Percentiles rank a stretch among this genome's conserved stretches.
Conservation (phyloP, 2,113 vertebrate species). For the Notarius lentiginosus region DNA sequence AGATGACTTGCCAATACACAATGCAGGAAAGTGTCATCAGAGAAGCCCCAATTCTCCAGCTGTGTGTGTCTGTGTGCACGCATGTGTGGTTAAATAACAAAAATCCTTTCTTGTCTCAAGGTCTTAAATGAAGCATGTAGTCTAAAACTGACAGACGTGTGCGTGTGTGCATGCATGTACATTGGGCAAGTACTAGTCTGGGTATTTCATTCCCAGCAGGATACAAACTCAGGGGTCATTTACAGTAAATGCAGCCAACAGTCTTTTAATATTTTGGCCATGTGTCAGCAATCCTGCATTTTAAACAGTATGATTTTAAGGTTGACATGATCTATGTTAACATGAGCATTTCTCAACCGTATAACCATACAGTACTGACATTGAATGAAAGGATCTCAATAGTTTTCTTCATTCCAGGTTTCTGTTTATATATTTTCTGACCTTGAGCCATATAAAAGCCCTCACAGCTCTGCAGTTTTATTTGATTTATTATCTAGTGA, state of each 20-base stretch:
- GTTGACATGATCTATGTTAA: too few species aligned
- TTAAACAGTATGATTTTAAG: not conserved
- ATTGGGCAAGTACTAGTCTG: slow-evolving; percentile 28
- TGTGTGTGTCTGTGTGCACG: slow-evolving; percentile 24
- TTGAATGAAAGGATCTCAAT: not conserved
- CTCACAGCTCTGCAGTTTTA: not conserved
- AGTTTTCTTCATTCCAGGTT: not conserved
- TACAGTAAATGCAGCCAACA: slow-evolving; percentile 23
- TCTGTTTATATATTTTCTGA: not conserved
- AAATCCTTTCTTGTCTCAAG: slow-evolving; percentile 43
- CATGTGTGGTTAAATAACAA: slow-evolving; percentile 38
- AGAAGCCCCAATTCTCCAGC: not conserved
- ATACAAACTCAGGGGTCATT: slow-evolving; percentile 15
- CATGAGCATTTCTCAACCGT: not conserved
- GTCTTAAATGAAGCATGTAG: slow-evolving; percentile 16
- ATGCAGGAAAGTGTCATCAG: slow-evolving; percentile 33
- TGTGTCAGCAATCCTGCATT: not conserved
- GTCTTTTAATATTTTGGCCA: slow-evolving; percentile 20
- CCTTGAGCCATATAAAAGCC: not conserved
- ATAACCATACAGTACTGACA: not conserved
- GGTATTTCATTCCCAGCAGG: slow-evolving; percentile 39
- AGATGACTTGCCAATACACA: slow-evolving; percentile 27
- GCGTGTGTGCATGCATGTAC: not conserved
- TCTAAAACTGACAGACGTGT: slow-evolving; percentile 27
- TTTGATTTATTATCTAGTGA: not conserved